Evolutionary conservation across 2,888 invertebrate species (phyloP), one percentile per base, ranked within the genome.

Genomic region (Polymixis flavicincta): DNA sequence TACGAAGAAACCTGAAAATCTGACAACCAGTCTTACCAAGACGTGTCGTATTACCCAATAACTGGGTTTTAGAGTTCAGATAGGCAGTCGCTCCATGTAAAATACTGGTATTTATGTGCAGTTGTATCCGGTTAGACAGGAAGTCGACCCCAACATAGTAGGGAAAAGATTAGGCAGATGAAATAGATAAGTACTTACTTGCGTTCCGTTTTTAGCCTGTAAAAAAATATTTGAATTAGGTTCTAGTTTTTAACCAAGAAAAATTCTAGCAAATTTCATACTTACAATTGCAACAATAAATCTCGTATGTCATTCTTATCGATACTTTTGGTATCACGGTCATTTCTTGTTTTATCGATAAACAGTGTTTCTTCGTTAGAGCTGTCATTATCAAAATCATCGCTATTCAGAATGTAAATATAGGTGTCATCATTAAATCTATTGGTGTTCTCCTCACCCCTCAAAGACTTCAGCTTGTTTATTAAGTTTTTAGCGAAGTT

Each of bases 281-380:
- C 83, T 83, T 45, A 83, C 85, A 83, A 37, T 45, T 73, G 60
- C 19, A 63, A 2, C 25, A 83, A n/a, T 17, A 82, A 1, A n/a
- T 82, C 50, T 48, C 25, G 48, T 4, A 82, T 55, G 0, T 70
- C 45, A 0, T 63, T 71, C 0, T 54, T 42, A 14, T 81, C 57
- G 3, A 57, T n/a, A 25, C n/a, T n/a, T 59, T 59, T 22, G 3
- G 63, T 17, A 14, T 25, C 22, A 2, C 37, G 72, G 0, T 76
- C 60, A 25, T 60, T 68, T 2, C 73, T 85, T 25, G 82, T 83
- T 69, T 85, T 55, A 45, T 83, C 82, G 19, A 71, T 22, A 11
- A 85, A 83, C 2, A 14, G 0, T 1, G 14, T n/a, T 19, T 57
- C 32, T 64, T 81, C 67, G 0, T 14, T 0, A 65, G 72, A 63